Conservation (phyloP, 2,888 invertebrate genomes). For the Megamerina dolium region DNA sequence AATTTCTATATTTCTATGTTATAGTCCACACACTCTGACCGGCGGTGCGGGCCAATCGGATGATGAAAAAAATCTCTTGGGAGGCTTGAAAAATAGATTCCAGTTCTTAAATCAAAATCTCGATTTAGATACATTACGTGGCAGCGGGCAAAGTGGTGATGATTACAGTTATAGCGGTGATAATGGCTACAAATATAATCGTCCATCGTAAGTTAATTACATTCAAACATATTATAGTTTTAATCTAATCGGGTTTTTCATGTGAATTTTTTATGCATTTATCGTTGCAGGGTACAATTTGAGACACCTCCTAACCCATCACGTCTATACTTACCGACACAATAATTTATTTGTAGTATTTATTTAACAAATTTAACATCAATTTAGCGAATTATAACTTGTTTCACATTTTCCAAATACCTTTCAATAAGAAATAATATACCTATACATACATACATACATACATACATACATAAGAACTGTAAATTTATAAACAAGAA, state of each 20-base stretch:
- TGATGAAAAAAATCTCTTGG: slow-evolving; percentile 16
- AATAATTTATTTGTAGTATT: slow-evolving; percentile 20
- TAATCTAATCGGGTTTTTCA: too few species aligned
- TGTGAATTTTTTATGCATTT: too few species aligned
- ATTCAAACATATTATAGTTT: too few species aligned
- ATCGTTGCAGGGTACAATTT: slow-evolving; percentile 16
- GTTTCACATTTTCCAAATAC: neutral
- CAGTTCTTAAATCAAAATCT: slow-evolving; percentile 43
- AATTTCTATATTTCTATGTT: slow-evolving; percentile 1
- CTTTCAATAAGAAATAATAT: slow-evolving; percentile 1
- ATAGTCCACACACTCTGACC: slow-evolving; percentile 30
- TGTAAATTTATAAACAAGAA: too few species aligned
- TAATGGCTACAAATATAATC: slow-evolving; percentile 35
- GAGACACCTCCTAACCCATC: slow-evolving; percentile 28
- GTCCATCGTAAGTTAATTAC: slow-evolving; percentile 32
- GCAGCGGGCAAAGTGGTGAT: slow-evolving; percentile 41
- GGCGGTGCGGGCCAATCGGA: slow-evolving; percentile 15
- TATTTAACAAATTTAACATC: slow-evolving; percentile 6
- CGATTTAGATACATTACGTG: slow-evolving; percentile 29
- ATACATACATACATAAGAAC: neutral
- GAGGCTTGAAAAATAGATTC: slow-evolving; percentile 33
- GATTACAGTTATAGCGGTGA: slow-evolving; percentile 35
- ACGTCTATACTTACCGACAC: slow-evolving; percentile 34
- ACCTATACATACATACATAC: neutral
- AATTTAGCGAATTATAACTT: slow-evolving; percentile 6